Base-by-base conservation (phyloP, 2,888 invertebrate species). In the Acleris laterana region DNA sequence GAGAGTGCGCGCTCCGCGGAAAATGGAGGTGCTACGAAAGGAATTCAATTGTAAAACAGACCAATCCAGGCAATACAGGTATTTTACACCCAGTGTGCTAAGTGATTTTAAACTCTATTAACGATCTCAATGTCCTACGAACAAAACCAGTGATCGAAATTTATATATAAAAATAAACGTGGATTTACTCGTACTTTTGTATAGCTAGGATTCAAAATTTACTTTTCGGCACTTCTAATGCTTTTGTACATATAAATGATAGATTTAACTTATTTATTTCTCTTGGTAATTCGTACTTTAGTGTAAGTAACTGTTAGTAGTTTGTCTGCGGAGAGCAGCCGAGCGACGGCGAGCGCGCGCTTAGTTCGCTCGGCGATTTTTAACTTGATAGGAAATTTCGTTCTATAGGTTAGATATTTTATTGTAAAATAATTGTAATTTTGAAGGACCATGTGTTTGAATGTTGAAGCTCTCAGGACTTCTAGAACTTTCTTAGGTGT, bases 351-450 rank as follows among this genome's bases (percentile, higher is more conserved):
- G 19, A 22, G 7, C 68, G 69, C 46, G 69, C 72, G 68, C 71
- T 49, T 11, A 44, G 67, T 70, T 66, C 72, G 78, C 73, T 32
- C 72, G 72, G 72, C 77, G 76, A 71, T 52, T 72, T 85, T 88
- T 64, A 87, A 85, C 87, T 89, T 87, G 87, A 81, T 89, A 90
- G 90, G 83, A 79, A 91, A 90, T 88, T 89, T 89, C 85, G 90
- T 92, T 92, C 87, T 87, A 77, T 92, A 93, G 92, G 88, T 90
- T 92, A 90, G 86, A 91, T 90, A 93, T 90, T 91, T 90, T 91
- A 93, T 90, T 91, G 91, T 92, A 91, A 88, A 78, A 80, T 87
- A 86, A 84, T 81, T 80, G 84, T 84, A 87, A 85, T 82, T 85
- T 83, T 88, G 92, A 86, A 88, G 90, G 89, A 90, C 90, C 90